These are phyloP conservation scores for Ciconia nigra DNA, from an alignment of 2,797 vertebrate genomes.

Conservation along the genomic window DNA sequence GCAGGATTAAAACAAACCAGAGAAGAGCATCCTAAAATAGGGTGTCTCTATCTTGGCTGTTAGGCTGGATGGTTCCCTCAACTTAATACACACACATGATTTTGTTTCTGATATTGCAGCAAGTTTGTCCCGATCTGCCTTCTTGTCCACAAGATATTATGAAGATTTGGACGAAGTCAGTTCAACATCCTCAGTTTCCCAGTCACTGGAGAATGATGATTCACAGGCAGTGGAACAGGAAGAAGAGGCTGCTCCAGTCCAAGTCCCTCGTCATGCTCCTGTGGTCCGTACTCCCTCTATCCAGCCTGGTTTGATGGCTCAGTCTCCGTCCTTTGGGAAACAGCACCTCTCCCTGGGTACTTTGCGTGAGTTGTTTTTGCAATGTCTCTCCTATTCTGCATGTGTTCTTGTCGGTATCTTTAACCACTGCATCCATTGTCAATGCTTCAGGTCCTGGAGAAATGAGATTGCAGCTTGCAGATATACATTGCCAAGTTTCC, in stretches of 20 bases:
- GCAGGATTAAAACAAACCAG: not conserved
- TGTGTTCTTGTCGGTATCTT: not conserved
- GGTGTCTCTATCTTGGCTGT: not conserved
- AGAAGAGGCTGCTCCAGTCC: constrained; percentile 58
- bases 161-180: constrained; percentile 93
- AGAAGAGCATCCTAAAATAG: not conserved
- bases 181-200: constrained; percentile 87
- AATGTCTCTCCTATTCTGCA: not conserved
- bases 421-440: not conserved
- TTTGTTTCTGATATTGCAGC: constrained; percentile 71
- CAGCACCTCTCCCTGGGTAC: constrained; percentile 63
- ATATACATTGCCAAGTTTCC: not conserved
- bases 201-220: constrained; percentile 85
- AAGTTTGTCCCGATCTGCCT: constrained; percentile 90
- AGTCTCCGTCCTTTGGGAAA: constrained; percentile 80
- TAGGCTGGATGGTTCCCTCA: not conserved
- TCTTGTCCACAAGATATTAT: constrained; percentile 89
- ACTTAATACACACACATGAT: not conserved
- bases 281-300: constrained; percentile 89
- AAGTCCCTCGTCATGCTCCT: constrained; percentile 80
- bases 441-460: not conserved
- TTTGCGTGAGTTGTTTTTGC: constrained; percentile 73
- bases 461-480: not conserved
- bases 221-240: constrained; percentile 62
- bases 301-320: constrained; percentile 82